These are phyloP conservation scores for Adrianichthys oophorus DNA, from an alignment of 2,797 vertebrate genomes.

Conservation along the genomic window DNA sequence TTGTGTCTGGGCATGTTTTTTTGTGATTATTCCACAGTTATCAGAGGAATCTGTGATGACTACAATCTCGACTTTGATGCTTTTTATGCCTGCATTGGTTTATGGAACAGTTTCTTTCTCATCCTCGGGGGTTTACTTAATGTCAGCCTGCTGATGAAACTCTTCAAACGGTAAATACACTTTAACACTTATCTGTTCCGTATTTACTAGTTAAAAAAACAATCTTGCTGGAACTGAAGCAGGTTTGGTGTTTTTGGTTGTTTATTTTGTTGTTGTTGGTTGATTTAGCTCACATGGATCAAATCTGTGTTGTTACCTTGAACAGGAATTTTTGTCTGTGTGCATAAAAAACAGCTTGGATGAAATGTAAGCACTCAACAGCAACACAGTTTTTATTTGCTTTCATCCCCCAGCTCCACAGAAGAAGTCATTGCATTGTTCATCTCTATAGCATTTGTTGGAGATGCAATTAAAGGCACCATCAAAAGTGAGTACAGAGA, in stretches of 20 bases:
- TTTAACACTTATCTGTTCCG: neutral
- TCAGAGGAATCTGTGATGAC: constrained; percentile 89
- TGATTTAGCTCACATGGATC: constrained; percentile 29
- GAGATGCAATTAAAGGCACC: constrained; percentile 92
- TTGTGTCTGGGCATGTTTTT: neutral
- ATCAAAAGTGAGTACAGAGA: constrained; percentile 85
- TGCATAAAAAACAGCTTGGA: constrained; percentile 12
- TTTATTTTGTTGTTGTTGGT: neutral
- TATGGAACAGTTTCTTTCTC: constrained; percentile 95
- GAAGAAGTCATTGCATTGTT: constrained; percentile 96
- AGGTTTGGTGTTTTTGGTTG: constrained; percentile 22
- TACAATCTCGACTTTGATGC: constrained; percentile 88
- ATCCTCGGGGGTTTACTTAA: constrained; percentile 90
- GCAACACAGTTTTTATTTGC: too few relatives aligned
- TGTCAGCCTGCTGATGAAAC: constrained; percentile 91
- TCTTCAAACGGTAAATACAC: constrained; percentile 89
- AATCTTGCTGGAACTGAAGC: constrained; percentile 2
- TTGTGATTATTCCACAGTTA: constrained; percentile 75
- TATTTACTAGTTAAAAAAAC: constrained; percentile 1
- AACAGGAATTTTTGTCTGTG: constrained; percentile 42
- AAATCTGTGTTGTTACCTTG: constrained; percentile 21
- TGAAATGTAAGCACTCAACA: constrained; percentile 31
- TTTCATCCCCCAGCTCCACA: constrained; percentile 82
- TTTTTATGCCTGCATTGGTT: constrained; percentile 93
- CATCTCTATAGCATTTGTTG: constrained; percentile 92